Base-by-base conservation (phyloP, 2,113 vertebrate genomes). In the Leptobrachium ailaonicum region DNA sequence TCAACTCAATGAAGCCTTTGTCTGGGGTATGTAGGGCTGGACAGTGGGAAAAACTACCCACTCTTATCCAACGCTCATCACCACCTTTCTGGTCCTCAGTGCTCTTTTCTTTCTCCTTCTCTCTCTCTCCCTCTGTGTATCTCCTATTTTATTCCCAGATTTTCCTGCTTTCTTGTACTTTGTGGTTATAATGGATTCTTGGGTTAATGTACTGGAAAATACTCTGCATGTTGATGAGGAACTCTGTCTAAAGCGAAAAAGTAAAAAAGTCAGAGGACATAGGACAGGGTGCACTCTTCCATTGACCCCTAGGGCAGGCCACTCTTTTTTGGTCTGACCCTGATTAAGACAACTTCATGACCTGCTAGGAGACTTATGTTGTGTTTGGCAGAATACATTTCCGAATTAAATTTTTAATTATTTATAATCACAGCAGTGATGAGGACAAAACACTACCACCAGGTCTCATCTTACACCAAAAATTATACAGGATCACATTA, bases 191-290 rank as follows among this genome's bases (percentile, higher is more conserved):
- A 95, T 96, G 94, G 95, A 93, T 96, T 92, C 92, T 86, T 79
- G 91, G 93, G 96, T 98, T 99, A 99, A 99, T 97, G 96, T 95
- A 93, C 96, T 98, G 97, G 96, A 99, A 98, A 98, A 98, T 98
- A 95, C 94, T 94, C 95, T 95, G 95, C 96, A 95, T 98, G 97
- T 97, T 97, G 96, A 96, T 97, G 95, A 95, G 95, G 92, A 92
- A 92, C 94, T 92, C 91, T 92, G 89, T 94, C 93, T 94, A 92
- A 94, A 95, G 91, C 92, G 92, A 95, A 95, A 95, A 94, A n/a
- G n/a, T n/a, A n/a, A 90, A 87, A 79, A 88, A 86, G 56, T 12
- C 9, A 87, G 89, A 91, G 92, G 90, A 91, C 90, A 90, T 87
- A 83, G 88, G 85, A 90, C 92, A 93, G 92, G 87, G 87, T 90